Percentiles rank a stretch among this genome's conserved stretches.
These are phyloP conservation scores for Cryptocephalus moraei DNA, from an alignment of 2,888 invertebrate genomes.

Conservation along the genomic window DNA sequence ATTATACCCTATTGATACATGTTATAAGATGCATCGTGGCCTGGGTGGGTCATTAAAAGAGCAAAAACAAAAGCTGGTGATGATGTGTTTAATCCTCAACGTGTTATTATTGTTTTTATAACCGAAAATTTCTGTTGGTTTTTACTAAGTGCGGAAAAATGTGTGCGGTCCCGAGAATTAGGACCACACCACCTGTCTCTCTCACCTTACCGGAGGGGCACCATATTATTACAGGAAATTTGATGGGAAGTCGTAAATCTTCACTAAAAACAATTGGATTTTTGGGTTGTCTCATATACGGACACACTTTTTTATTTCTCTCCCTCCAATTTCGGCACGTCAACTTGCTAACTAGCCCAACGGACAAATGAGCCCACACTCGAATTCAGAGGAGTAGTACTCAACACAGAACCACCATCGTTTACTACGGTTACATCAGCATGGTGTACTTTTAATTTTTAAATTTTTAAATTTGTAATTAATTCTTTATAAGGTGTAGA, in stretches of 20 bases:
- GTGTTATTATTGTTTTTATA: conserved; percentile 21
- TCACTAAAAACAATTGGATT: background rate
- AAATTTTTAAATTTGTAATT: too few species aligned
- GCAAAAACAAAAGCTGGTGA: conserved; percentile 18
- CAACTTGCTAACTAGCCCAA: too few species aligned
- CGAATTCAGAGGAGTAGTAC: too few species aligned
- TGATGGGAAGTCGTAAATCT: conserved; percentile 21
- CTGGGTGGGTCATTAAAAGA: conserved; percentile 17
- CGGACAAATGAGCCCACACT: too few species aligned
- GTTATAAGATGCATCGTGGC: conserved; percentile 23
- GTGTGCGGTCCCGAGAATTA: conserved; percentile 14
- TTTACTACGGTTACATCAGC: too few species aligned
- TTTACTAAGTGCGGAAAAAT: conserved; percentile 13
- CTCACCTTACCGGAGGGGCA: background rate
- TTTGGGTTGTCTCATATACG: too few species aligned
- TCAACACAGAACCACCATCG: too few species aligned
- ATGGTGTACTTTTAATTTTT: too few species aligned
- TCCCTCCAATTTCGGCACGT: too few species aligned
- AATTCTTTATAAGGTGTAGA: too few species aligned
- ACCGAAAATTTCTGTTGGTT: conserved; percentile 15
- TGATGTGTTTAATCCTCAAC: conserved; percentile 20
- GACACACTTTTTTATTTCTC: too few species aligned
- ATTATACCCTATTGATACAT: conserved; percentile 31
- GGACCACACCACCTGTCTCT: conserved; percentile 17
- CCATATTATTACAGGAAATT: conserved; percentile 17